Base-by-base conservation (phyloP, 2,888 invertebrate genomes). In the Rhimphoctona megacephalus region DNA sequence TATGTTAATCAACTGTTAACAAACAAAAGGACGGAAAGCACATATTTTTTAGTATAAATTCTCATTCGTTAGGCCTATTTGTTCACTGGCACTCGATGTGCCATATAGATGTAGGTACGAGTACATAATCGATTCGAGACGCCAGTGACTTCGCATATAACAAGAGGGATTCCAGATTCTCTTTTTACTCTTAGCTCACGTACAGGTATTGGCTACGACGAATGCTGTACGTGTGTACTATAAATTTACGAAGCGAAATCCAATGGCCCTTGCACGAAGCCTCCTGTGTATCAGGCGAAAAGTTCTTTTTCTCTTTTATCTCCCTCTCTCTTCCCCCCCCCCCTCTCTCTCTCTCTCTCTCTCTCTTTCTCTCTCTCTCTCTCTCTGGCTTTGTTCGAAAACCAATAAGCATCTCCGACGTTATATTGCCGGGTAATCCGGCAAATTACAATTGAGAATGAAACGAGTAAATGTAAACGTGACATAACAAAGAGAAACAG, bases 371-470 rank as follows among this genome's bases (percentile, higher is more conserved):
- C 49, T 80, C 43, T 33, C 54, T 30, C 83, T 73, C 36, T 43
- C 39, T 57, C 11, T 54, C 54, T 66, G 76, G 73, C 85, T 87
- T 88, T 80, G 88, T 86, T 84, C 80, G 72, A 87, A 85, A 86
- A 86, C 86, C 86, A 86, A 86, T 86, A 86, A 86, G 81, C 84
- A 86, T 84, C 84, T 79, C 49, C 85, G 86, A 85, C 81, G 84
- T 86, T 81, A 84, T 86, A 86, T 84, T 84, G 81, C 81, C 81
- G 86, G 78, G 74, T 86, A 86, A 86, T 86, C 86, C 86, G 86
- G 84, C 86, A 86, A 86, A 86, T 86, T 87, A 80, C 87, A 83
- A 85, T 87, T 80, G 76, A 67, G 81, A 87, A 83, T 77, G 72
- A 70, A 83, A 76, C 76, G 85, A 67, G 54, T n/a, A 64, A 80